Conservation (phyloP, 2,797 vertebrate genomes). For the Pseudopleuronectes americanus region DNA sequence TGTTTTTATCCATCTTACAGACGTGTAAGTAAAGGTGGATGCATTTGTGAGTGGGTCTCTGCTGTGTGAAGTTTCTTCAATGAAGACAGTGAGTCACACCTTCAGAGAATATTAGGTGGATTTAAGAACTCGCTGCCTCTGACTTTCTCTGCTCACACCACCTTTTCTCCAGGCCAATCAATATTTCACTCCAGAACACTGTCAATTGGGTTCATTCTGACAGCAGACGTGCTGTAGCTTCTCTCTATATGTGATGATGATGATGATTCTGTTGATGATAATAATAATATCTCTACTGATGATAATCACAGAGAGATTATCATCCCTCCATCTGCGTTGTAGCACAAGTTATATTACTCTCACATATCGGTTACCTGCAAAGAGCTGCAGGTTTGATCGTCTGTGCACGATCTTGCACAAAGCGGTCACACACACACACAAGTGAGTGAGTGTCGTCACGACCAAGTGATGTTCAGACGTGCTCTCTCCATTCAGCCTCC, state of each 20-base stretch:
- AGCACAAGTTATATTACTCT: conserved; percentile 36
- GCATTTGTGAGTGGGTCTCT: conserved; percentile 6
- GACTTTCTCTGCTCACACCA: conserved; percentile 18
- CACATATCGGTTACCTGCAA: conserved; percentile 26
- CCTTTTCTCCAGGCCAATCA: conserved; percentile 24
- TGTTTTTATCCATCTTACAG: conserved; percentile 8
- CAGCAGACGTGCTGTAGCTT: conserved; percentile 33
- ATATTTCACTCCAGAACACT: conserved; percentile 32
- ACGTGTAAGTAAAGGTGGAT: conserved; percentile 7
- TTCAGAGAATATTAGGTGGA: conserved; percentile 21
- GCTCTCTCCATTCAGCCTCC: conserved; percentile 25
- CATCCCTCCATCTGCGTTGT: conserved; percentile 50
- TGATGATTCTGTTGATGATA: conserved; percentile 44
- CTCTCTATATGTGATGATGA: conserved; percentile 35
- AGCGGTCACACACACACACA: not conserved
- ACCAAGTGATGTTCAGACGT: conserved; percentile 39
- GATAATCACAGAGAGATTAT: conserved; percentile 63
- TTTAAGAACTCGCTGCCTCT: conserved; percentile 11
- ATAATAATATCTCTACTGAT: conserved; percentile 58
- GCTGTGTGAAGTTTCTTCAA: conserved; percentile 21
- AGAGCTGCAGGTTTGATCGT: conserved; percentile 26
- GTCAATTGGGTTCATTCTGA: conserved; percentile 21
- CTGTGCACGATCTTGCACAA: conserved; percentile 40
- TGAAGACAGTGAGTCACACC: conserved; percentile 21
- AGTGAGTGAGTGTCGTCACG: conserved; percentile 1